Base-by-base conservation (phyloP, 2,888 invertebrate genomes). In the Ellobium chinense region DNA sequence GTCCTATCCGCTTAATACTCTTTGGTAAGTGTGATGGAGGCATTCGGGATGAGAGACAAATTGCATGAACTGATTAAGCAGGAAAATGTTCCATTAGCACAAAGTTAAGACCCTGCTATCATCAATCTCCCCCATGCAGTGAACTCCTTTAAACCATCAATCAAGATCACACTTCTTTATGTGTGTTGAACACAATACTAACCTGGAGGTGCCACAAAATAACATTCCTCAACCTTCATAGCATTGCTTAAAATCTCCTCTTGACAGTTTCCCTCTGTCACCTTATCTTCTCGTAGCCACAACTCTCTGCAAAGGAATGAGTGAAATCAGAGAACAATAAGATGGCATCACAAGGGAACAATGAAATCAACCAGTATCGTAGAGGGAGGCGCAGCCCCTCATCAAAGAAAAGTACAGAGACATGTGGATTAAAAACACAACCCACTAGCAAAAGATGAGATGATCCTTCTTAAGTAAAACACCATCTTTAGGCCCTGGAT, bases 121-220 rank as follows among this genome's bases (percentile, higher is more conserved):
- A n/a, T n/a, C n/a, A n/a, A n/a, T n/a, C n/a, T n/a, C n/a, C n/a
- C n/a, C n/a, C n/a, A n/a, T n/a, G n/a, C n/a, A n/a, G n/a, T 46
- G 46, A 46, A 18, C 9, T 18, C 18, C 46, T 12, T 46, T 7
- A 46, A 7, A 46, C 7, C 46, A 7, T 46, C 7, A 7, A 7
- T 46, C 7, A 46, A 46, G 46, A 7, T 46, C 46, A 46, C 9
- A 46, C 18, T 3, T 4, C 21, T 12, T 60, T 54, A 37, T 9
- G 34, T n/a, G 34, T 18, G 62, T 14, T 60, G 5, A 46, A 24
- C 46, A 68, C 60, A 24, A 18, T n/a, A 46, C 70, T 81, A 97
- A 86, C 97, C 97, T 24, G 96, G 96, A 12, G 98, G 98, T 39
- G 93, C 91, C 21, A 98, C 96, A 94, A 97, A 98, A 92, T 97